Base-by-base conservation (phyloP, 2,888 invertebrate genomes). In the Megamerina dolium region DNA sequence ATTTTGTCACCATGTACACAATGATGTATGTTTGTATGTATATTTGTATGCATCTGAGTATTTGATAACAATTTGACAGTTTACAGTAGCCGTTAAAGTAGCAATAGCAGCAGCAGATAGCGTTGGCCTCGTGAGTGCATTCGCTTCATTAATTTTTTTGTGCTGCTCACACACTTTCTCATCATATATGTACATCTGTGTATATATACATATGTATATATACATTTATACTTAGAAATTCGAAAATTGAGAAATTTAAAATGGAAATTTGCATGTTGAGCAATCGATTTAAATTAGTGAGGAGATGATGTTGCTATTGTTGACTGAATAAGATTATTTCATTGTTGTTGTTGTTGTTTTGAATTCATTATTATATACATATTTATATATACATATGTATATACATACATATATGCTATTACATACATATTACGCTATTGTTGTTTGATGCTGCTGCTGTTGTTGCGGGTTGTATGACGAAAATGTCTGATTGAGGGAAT, bases 191-290 rank as follows among this genome's bases (percentile, higher is more conserved):
- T n/a, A n/a, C n/a, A n/a, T 52, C 29, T 37, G 26, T 26, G 17
- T 34, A 33, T 10, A 46, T 8, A 37, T 34, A 42, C 16, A 17
- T 26, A 19, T 23, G 16, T 30, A 18, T 32, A 29, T 12, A 34
- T 34, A 13, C 21, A 14, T 19, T 20, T 38, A 21, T 19, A 37
- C n/a, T n/a, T n/a, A n/a, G n/a, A n/a, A n/a, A n/a, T n/a, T n/a
- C n/a, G n/a, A n/a, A 29, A 26, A 37, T 37, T 37, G 27, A 37
- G 29, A 37, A 37, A 27, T 37, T 37, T 16, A 20, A 36, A 36
- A 36, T 37, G 13, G n/a, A 43, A 43, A 38, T 38, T 38, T 43
- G 43, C 38, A 43, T 43, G 43, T 43, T 43, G 43, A 37, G 43
- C 43, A 43, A 43, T 43, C 16, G 14, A 17, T 27, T 36, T 27